Evolutionary conservation across 1,140 invertebrate species (phyloP), one percentile per base, ranked within the genome.

Genomic region (Lanistes nyassanus): DNA sequence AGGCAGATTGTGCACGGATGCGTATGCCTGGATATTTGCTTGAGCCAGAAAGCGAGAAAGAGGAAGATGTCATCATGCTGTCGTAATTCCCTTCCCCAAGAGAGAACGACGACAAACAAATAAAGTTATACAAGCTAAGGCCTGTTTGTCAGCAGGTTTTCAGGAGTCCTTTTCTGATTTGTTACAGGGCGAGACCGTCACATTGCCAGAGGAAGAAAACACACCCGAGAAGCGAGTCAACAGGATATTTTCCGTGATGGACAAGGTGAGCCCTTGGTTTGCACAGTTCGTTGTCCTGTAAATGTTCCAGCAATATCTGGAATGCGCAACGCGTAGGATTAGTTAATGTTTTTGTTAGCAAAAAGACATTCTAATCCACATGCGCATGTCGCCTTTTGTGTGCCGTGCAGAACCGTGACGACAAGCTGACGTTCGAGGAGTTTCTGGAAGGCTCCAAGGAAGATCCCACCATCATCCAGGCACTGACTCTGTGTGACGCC

Each of bases 211-310:
- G 74, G 90, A 91, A 67, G 90, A 91, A 81, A 90, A 91, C 75
- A 91, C 90, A 0, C 90, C 91, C 1, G 88, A 91, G 73, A 91
- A 91, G 81, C 81, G 90, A 77, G 91, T 92, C 9, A 89, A 92
- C 72, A 89, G 91, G 77, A 91, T 91, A 76, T 91, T 91, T 83
- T 85, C 86, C 53, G 90, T 90, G 69, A 91, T 91, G 88, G 91
- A 91, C 80, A 88, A 88, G 84, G 91, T 91, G 83, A 80, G 80
- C 16, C 2, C 9, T 47, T 47, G 42, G 2, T 2, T 47, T 47
- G 42, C 42, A 0, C 42, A 47, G 19, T 13, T 2, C 9, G 42
- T n/a, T n/a, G 42, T 47, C 42, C 19, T 16, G 42, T 6, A 9
- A 47, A 16, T 47, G 19, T 47, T 9, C 9, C 42, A 47, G 5